Percentiles rank a stretch among this genome's conserved stretches.
phyloP scores from a whole-genome alignment of 2,797 vertebrate genomes.

The Rhadinocentrus ornatus region DNA sequence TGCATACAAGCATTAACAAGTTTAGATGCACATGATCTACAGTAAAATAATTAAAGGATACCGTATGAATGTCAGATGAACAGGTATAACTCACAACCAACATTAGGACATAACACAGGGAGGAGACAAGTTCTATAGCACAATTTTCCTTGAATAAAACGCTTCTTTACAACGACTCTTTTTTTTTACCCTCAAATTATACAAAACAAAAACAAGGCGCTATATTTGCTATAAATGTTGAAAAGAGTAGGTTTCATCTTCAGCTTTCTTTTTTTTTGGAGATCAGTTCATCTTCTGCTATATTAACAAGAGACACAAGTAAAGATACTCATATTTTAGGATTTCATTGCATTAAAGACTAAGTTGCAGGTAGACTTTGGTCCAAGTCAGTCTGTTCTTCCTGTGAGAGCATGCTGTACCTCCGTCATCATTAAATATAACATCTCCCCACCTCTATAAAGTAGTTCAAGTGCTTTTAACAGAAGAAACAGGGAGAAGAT shows the following conservation, averaged over 20 bases:
- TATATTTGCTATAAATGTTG: too few relatives aligned
- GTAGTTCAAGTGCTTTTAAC: conserved; percentile 42
- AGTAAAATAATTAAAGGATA: not conserved
- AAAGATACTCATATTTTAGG: too few relatives aligned
- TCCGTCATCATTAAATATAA: conserved; percentile 38
- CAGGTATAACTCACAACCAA: not conserved
- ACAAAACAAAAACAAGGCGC: too few relatives aligned
- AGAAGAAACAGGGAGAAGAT: conserved; percentile 25
- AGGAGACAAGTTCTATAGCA: not conserved
- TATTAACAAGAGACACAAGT: too few relatives aligned
- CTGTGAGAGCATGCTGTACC: conserved; percentile 19
- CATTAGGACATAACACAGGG: not conserved
- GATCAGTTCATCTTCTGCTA: not conserved
- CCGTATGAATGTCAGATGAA: conserved; percentile 6
- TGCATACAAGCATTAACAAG: conserved; percentile 2
- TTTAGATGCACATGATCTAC: conserved; percentile 16
- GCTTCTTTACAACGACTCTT: too few relatives aligned
- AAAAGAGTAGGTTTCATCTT: too few relatives aligned
- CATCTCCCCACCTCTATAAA: conserved; percentile 52
- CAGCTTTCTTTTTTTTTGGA: too few relatives aligned
- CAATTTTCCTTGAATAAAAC: too few relatives aligned
- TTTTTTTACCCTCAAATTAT: too few relatives aligned
- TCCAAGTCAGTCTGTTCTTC: conserved; percentile 16
- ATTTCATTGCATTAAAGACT: too few relatives aligned
- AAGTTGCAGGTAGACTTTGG: not conserved